A percentile compares a stretch with the other conserved stretches of the same genome.
phyloP scores from a whole-genome alignment of 2,113 vertebrate species.

The Hemiscyllium ocellatum region DNA sequence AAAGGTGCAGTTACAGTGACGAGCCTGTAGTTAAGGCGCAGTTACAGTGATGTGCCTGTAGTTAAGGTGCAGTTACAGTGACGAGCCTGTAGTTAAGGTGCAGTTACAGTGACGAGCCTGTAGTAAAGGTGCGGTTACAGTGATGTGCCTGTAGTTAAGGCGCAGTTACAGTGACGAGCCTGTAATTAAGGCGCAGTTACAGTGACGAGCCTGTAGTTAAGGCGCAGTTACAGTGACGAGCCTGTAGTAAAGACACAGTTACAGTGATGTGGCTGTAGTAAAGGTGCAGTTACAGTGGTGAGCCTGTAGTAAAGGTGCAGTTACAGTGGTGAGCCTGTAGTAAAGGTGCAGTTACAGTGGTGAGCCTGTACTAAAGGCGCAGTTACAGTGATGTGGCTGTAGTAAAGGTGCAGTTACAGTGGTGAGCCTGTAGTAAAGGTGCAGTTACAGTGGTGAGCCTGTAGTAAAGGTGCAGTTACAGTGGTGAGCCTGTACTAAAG shows the following conservation, averaged over 20 bases:
- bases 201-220: background rate
- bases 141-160: background rate
- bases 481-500: too few relatives aligned
- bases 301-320: too few relatives aligned
- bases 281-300: background rate
- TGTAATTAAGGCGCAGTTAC: too few relatives aligned
- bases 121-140: too few relatives aligned
- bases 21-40: background rate
- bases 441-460: background rate
- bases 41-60: too few relatives aligned
- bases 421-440: too few relatives aligned
- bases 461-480: background rate
- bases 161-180: background rate
- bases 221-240: background rate
- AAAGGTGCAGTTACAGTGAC: too few relatives aligned
- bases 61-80: too few relatives aligned
- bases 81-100: background rate
- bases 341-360: background rate
- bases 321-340: background rate
- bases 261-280: background rate
- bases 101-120: background rate
- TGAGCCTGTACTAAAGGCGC: too few relatives aligned
- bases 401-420: background rate
- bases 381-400: background rate
- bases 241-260: too few relatives aligned